phyloP scores from a whole-genome alignment of 2,888 invertebrate genomes.

The Lucinisca nassula region DNA sequence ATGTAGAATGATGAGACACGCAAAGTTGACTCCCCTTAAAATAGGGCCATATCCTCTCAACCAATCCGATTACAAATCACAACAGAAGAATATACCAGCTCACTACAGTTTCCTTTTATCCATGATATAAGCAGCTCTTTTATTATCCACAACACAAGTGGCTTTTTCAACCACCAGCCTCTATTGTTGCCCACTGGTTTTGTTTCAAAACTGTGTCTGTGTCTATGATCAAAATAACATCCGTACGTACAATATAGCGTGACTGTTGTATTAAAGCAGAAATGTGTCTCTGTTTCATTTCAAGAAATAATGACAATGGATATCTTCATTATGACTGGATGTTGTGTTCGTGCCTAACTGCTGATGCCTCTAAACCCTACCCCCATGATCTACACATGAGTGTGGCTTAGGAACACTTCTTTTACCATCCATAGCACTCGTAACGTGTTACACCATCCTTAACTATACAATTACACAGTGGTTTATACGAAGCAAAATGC shows the following conservation, averaged over 20 bases:
- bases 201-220: neutral
- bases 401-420: neutral
- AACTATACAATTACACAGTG: slow-evolving; percentile 71
- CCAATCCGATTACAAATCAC: neutral
- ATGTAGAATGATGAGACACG: neutral
- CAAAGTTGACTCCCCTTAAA: neutral
- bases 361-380: neutral
- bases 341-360: neutral
- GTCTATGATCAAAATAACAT: neutral
- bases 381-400: neutral
- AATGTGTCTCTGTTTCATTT: neutral
- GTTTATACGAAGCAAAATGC: slow-evolving; percentile 72
- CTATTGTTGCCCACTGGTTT: neutral
- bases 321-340: slow-evolving; percentile 1
- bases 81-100: neutral
- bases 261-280: slow-evolving; percentile 11
- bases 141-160: neutral
- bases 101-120: neutral
- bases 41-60: neutral
- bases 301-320: slow-evolving; percentile 8
- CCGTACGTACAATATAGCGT: slow-evolving; percentile 6
- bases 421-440: slow-evolving; percentile 3
- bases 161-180: neutral
- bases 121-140: neutral
- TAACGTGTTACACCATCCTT: slow-evolving; percentile 28